Conservation (phyloP, 2,113 vertebrate genomes). For the Nesospiza acunhae region DNA sequence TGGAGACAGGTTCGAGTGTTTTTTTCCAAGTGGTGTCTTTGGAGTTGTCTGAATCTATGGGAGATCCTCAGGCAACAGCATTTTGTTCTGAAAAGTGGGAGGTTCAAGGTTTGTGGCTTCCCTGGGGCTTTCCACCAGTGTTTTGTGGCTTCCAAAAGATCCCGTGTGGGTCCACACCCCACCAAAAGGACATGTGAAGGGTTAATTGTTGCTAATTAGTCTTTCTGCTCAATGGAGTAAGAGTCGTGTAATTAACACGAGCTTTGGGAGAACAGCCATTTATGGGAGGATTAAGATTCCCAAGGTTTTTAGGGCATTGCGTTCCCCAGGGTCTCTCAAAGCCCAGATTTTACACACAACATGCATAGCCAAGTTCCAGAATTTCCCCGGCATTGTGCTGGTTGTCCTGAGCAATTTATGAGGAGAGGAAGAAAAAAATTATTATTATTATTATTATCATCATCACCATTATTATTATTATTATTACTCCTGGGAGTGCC, state of each 20-base stretch:
- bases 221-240: not conserved
- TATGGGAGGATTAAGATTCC: not conserved
- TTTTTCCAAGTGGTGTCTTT: not conserved
- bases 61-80: accelerated
- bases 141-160: not conserved
- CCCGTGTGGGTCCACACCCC: not conserved
- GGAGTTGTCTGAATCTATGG: not conserved
- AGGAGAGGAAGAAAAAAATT: not conserved
- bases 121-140: accelerated
- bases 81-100: not conserved
- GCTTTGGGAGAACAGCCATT: not conserved
- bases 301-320: not conserved
- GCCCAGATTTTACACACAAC: not conserved
- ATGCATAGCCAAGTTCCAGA: not conserved
- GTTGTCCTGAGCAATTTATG: not conserved
- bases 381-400: not conserved
- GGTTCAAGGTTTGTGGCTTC: not conserved
- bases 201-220: not conserved
- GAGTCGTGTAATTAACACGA: not conserved
- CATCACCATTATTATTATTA: not conserved
- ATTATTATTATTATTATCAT: not conserved
- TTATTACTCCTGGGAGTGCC: not conserved
- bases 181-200: accelerated
- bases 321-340: not conserved
- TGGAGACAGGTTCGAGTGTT: accelerated